These are phyloP conservation scores for Crotalus viridis DNA, from an alignment of 2,113 vertebrate genomes.

Conservation along the genomic window DNA sequence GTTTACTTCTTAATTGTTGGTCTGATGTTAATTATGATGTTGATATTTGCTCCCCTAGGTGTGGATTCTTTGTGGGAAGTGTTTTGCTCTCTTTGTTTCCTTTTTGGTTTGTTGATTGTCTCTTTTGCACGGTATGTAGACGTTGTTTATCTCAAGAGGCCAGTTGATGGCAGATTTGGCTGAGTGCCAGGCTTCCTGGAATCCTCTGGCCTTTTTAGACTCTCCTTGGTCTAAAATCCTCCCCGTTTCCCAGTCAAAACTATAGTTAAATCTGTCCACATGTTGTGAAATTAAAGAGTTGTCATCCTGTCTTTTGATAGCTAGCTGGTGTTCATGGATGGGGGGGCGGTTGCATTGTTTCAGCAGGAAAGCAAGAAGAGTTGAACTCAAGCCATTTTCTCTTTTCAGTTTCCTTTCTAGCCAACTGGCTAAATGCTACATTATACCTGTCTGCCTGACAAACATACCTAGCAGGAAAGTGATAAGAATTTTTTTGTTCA, in stretches of 20 bases:
- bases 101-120: background rate
- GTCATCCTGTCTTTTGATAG: background rate
- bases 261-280: background rate
- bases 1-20: background rate
- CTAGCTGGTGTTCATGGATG: background rate
- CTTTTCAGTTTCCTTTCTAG: slow-evolving; percentile 62
- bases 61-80: background rate
- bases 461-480: slow-evolving; percentile 47
- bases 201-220: background rate
- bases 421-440: slow-evolving; percentile 56
- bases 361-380: slow-evolving; percentile 25
- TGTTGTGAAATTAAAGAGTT: background rate
- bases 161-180: background rate
- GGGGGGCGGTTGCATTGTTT: background rate
- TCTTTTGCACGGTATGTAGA: background rate
- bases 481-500: slow-evolving; percentile 42
- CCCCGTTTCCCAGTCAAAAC: background rate
- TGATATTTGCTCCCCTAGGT: background rate
- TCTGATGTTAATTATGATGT: background rate
- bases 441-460: slow-evolving; percentile 61
- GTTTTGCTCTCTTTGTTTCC: background rate
- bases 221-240: background rate
- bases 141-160: background rate
- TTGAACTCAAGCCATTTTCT: slow-evolving; percentile 51
- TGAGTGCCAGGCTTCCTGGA: background rate